Conservation (phyloP, 2,888 invertebrate species). For the Lithosia quadra region DNA sequence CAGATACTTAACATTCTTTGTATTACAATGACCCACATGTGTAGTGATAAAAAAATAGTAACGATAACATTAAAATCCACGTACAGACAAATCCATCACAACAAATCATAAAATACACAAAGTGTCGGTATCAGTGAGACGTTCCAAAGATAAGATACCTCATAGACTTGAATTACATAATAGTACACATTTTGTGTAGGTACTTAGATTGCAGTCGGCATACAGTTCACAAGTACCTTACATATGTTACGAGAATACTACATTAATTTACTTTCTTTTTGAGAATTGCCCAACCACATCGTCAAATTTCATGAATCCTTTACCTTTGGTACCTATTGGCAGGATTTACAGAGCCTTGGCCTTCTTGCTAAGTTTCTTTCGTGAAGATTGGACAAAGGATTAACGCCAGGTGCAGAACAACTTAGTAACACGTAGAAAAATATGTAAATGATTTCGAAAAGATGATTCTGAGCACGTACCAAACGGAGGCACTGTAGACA, state of each 20-base stretch:
- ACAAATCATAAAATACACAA: neutral
- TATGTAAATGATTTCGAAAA: neutral
- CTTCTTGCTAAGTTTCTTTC: neutral
- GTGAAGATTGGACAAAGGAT: neutral
- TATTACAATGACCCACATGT: neutral
- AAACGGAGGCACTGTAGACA: conserved; percentile 2
- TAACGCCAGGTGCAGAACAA: neutral
- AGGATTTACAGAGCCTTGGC: too few relatives aligned
- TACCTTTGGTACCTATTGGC: too few relatives aligned
- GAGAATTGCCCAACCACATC: too few relatives aligned
- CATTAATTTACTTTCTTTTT: too few relatives aligned
- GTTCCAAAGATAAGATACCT: conserved; percentile 4
- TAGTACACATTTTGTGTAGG: neutral
- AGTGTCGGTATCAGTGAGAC: conserved; percentile 8
- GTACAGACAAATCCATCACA: neutral
- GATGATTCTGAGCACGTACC: conserved; percentile 1
- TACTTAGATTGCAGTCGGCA: neutral
- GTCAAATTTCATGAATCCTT: too few relatives aligned
- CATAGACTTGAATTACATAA: conserved; percentile 5
- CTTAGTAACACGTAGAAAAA: conserved; percentile 1
- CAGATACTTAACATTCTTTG: neutral
- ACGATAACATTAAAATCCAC: neutral
- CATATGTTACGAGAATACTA: too few relatives aligned
- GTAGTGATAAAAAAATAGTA: neutral
- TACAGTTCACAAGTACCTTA: neutral